Evolutionary conservation across 2,797 vertebrate species (phyloP).

Genomic region (Okamejei kenojei): DNA sequence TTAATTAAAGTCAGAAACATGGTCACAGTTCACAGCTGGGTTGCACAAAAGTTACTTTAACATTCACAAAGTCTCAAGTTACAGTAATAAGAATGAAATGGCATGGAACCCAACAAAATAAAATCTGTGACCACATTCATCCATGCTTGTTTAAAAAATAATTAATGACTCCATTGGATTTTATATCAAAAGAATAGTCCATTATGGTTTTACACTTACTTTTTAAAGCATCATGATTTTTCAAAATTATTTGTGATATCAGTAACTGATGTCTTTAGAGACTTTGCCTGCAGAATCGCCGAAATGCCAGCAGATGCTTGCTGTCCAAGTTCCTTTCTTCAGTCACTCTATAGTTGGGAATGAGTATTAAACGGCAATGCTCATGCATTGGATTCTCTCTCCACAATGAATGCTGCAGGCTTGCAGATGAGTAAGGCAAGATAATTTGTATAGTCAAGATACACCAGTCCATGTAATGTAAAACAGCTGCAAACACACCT

Average conservation of each 20-base stretch:
- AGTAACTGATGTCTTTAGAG: background rate
- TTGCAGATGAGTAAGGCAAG: background rate
- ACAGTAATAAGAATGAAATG: slow-evolving; percentile 24
- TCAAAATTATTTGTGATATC: background rate
- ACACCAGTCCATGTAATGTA: background rate
- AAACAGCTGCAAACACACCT: background rate
- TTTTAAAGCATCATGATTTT: too few species aligned
- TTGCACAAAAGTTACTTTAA: slow-evolving; percentile 15
- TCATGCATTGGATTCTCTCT: background rate
- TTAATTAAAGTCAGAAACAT: slow-evolving; percentile 27
- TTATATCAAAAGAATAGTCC: background rate
- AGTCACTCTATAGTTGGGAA: background rate
- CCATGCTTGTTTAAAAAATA: background rate
- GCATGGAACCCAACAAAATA: background rate
- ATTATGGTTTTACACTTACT: background rate
- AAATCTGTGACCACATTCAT: background rate
- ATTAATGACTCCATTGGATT: background rate
- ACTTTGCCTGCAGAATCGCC: background rate
- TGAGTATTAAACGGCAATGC: background rate
- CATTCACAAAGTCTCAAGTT: slow-evolving; percentile 16
- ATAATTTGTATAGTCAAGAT: too few species aligned
- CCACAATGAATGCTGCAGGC: background rate
- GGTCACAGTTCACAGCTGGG: slow-evolving; percentile 30
- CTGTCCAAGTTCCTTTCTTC: background rate
- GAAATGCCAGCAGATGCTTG: background rate